A percentile compares a stretch with the other conserved stretches of the same genome.
Conservation (phyloP, 2,113 vertebrate genomes). For the Notechis scutatus region DNA sequence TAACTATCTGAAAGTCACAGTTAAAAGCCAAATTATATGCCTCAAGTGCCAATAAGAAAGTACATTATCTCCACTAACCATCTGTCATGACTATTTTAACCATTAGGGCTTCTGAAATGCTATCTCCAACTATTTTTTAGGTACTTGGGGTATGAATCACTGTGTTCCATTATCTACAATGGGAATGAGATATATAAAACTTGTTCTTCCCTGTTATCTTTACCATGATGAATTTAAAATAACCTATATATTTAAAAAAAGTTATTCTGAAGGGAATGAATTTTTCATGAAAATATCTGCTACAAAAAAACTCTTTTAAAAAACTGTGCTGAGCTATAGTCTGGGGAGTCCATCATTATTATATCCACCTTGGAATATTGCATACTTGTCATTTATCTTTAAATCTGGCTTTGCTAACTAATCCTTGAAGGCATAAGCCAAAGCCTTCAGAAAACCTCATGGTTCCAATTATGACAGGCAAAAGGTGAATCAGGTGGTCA, state of each 20-base stretch:
- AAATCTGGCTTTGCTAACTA: not conserved
- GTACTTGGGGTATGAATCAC: not conserved
- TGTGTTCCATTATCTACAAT: conserved; percentile 9
- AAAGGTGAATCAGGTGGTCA: not conserved
- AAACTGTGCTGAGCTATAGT: not conserved
- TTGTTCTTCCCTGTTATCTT: conserved; percentile 9
- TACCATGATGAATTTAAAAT: conserved; percentile 7
- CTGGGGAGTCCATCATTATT: not conserved
- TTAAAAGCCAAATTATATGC: conserved; percentile 43
- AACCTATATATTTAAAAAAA: not conserved
- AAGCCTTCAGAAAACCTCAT: not conserved
- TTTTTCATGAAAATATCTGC: not conserved
- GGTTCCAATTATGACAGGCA: not conserved
- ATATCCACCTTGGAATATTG: not conserved
- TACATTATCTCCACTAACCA: conserved; percentile 26
- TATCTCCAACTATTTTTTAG: conserved; percentile 17
- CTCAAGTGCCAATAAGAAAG: conserved; percentile 43
- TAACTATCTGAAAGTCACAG: conserved; percentile 36
- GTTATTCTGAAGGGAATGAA: not conserved
- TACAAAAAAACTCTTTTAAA: not conserved
- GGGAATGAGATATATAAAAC: conserved; percentile 16
- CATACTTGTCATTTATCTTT: too few species aligned
- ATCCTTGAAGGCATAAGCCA: not conserved
- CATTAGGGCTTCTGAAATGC: conserved; percentile 30
- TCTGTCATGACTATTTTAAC: conserved; percentile 41